These are phyloP conservation scores for Mus pahari DNA, from an alignment of 2,113 vertebrate genomes.

Conservation along the genomic window DNA sequence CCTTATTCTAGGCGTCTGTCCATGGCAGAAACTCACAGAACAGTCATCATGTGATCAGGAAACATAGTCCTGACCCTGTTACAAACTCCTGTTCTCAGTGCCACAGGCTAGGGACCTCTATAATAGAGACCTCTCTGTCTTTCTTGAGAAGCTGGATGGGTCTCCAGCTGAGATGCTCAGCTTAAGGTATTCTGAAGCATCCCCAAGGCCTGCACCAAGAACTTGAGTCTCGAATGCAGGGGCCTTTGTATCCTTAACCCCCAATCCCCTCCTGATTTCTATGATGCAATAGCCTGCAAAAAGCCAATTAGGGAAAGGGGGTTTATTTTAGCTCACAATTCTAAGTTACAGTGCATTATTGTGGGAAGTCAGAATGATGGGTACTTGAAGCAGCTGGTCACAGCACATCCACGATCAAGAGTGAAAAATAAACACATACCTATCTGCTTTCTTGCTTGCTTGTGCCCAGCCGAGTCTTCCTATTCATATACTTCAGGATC, in stretches of 20 bases:
- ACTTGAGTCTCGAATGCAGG: neutral
- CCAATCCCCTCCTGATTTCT: neutral
- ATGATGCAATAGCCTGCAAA: neutral
- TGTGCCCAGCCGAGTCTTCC: neutral
- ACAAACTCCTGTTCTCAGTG: accelerated
- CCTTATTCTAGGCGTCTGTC: neutral
- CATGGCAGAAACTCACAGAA: accelerated
- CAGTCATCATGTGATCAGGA: accelerated
- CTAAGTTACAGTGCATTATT: neutral
- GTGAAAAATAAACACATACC: neutral
- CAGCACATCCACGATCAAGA: neutral
- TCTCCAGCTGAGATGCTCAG: neutral
- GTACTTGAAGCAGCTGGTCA: neutral
- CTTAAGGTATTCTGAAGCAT: accelerated
- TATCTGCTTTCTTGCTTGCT: neutral
- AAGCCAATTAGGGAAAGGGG: neutral
- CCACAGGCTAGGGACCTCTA: accelerated
- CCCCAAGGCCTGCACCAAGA: accelerated
- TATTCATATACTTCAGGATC: neutral
- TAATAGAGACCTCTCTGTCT: accelerated
- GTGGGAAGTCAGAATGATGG: too few relatives aligned
- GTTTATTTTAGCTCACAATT: neutral
- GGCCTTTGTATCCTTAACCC: neutral
- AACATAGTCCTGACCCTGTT: accelerated
- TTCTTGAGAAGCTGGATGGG: accelerated